Conservation (phyloP, 2,888 invertebrate species). For the Litoditis marina region DNA sequence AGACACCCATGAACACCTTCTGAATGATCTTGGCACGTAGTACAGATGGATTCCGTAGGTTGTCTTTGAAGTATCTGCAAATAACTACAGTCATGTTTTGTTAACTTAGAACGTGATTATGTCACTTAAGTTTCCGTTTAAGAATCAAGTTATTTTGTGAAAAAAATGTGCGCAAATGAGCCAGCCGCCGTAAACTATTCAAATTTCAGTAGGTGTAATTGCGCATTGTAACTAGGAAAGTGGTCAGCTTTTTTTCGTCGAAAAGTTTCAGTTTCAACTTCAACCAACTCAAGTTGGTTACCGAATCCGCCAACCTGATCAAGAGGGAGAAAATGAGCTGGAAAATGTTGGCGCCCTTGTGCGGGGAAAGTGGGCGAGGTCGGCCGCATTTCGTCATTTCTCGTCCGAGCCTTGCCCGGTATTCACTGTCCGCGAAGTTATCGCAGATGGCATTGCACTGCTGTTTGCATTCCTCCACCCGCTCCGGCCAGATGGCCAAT, state of each 20-base stretch:
- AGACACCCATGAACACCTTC: slow-evolving; percentile 55
- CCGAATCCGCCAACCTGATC: slow-evolving; percentile 17
- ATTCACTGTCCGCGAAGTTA: slow-evolving; percentile 23
- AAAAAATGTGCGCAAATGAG: too few relatives aligned
- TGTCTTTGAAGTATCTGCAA: slow-evolving; percentile 45
- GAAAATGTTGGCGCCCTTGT: slow-evolving; percentile 17
- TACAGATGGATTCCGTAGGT: slow-evolving; percentile 46
- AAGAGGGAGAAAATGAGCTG: slow-evolving; percentile 22
- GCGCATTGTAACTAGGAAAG: too few relatives aligned
- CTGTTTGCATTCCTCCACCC: slow-evolving; percentile 77
- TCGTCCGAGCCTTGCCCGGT: slow-evolving; percentile 16
- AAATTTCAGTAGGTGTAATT: too few relatives aligned
- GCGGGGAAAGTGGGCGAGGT: slow-evolving; percentile 21
- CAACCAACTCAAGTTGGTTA: too few relatives aligned
- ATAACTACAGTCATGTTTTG: too few relatives aligned
- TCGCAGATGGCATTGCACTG: slow-evolving; percentile 54
- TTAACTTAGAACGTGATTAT: too few relatives aligned
- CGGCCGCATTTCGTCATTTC: slow-evolving; percentile 26
- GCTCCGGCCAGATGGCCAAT: slow-evolving; percentile 79
- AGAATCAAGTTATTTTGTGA: too few relatives aligned
- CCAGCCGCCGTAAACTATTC: too few relatives aligned
- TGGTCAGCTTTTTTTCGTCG: too few relatives aligned
- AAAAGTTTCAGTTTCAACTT: too few relatives aligned
- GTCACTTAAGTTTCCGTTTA: too few relatives aligned
- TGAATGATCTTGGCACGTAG: slow-evolving; percentile 47